Conservation (phyloP, 2,797 vertebrate genomes). For the Cryptoprocta ferox region DNA sequence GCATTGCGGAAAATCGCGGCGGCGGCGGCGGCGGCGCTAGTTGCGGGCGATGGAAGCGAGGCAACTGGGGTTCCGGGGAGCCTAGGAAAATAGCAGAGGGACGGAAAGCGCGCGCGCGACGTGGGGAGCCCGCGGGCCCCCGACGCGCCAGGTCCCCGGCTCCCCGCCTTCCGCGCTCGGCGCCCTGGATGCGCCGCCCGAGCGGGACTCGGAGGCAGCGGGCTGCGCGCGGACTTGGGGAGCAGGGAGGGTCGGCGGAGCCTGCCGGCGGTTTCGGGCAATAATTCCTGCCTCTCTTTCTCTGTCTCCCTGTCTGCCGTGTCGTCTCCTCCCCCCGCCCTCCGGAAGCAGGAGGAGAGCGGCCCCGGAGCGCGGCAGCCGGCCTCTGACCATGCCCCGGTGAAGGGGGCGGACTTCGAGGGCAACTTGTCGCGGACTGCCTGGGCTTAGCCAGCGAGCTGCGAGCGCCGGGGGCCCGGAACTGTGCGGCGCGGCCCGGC, state of each 20-base stretch:
- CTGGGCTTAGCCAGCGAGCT: conserved; percentile 70
- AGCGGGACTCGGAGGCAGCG: background rate
- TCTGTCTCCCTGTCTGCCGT: conserved; percentile 38
- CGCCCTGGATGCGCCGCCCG: background rate
- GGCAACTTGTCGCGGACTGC: conserved; percentile 76
- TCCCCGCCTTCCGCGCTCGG: background rate
- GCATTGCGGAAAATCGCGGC: conserved; percentile 79
- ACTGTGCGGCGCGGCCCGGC: conserved; percentile 69
- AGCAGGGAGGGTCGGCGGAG: conserved; percentile 59
- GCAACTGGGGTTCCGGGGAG: conserved; percentile 58
- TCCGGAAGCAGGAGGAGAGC: conserved; percentile 63
- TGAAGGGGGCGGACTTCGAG: conserved; percentile 84
- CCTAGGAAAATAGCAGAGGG: conserved; percentile 52
- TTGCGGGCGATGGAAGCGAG: conserved; percentile 56
- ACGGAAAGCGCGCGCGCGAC: conserved; percentile 27
- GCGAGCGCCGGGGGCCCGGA: conserved; percentile 69
- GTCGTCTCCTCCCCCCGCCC: conserved; percentile 23
- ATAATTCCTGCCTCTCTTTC: conserved; percentile 68
- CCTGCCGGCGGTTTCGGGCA: conserved; percentile 51
- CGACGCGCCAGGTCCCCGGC: background rate
- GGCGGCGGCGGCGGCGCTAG: conserved; percentile 41
- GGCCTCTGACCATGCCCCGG: conserved; percentile 75
- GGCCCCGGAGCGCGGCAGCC: conserved; percentile 38
- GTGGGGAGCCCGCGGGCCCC: background rate
- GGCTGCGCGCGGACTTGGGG: conserved; percentile 39